These are phyloP conservation scores for Crotalus horridus DNA, from an alignment of 2,113 vertebrate species.

Conservation along the genomic window DNA sequence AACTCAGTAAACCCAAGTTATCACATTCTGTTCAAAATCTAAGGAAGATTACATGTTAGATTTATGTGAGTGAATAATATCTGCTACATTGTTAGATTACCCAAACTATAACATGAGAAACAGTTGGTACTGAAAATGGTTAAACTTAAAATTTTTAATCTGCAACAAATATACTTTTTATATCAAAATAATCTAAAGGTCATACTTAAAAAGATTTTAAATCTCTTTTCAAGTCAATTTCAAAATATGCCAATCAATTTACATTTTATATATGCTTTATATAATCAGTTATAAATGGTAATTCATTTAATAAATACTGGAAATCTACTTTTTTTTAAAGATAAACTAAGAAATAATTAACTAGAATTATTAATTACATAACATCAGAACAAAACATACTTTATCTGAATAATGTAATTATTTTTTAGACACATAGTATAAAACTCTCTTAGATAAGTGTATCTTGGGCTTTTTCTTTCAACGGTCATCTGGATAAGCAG, in stretches of 20 bases:
- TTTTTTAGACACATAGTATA: neutral
- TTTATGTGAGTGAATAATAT: constrained; percentile 23
- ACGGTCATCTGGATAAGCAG: constrained; percentile 22
- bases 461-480: constrained; percentile 23
- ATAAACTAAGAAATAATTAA: neutral
- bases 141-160: neutral
- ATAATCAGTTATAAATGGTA: neutral
- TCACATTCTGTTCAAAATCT: constrained; percentile 56
- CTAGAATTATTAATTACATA: neutral
- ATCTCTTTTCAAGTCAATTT: neutral
- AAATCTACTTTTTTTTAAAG: neutral
- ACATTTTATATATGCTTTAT: neutral
- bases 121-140: neutral
- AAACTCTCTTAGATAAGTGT: constrained; percentile 24
- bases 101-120: neutral
- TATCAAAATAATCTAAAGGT: neutral
- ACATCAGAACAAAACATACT: neutral
- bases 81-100: neutral
- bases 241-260: neutral
- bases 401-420: neutral
- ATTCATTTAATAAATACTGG: neutral
- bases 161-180: neutral
- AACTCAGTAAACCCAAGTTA: neutral
- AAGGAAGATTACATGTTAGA: constrained; percentile 31
- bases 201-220: neutral